Evolutionary conservation across 2,888 invertebrate genomes (phyloP), one percentile per base, ranked within the genome.

Genomic region (Hipparchia sbordonii): DNA sequence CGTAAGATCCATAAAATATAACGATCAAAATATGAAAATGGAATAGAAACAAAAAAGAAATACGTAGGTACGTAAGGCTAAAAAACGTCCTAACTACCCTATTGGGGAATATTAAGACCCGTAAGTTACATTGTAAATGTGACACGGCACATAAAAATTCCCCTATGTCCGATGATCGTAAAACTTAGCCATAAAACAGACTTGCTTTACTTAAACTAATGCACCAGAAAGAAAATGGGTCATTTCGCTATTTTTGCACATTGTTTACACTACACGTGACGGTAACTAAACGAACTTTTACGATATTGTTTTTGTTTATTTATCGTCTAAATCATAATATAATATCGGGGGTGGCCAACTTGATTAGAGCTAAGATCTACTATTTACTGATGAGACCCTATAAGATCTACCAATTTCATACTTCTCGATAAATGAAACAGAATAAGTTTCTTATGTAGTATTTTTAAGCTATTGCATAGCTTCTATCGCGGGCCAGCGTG

Each of bases 131-230:
- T 46, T 73, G 68, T 67, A 74, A 73, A 63, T 66, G 70, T 62
- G 70, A 61, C 62, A 63, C 60, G 74, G 63, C 59, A 70, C 67
- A 74, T 74, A 72, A 74, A 74, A 71, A 71, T 65, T 71, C 66
- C 68, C 52, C 68, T 46, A 72, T 72, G 66, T 57, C 72, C 72
- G 62, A 66, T 69, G 69, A 74, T 74, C 76, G 72, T 76, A 71
- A 76, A 76, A 74, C 60, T 72, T 74, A 33, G 72, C 33, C 61
- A 70, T 76, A 76, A 73, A 74, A 74, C 48, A 46, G 51, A 23
- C 48, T 68, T 59, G 46, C 67, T 60, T 68, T 68, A 67, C 48
- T 67, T 67, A 59, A 67, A 67, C 74, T 69, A 76, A 72, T 76
- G 71, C 72, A 71, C 62, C 66, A 70, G 61, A 59, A 62, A 70